Evolutionary conservation across 2,888 invertebrate species (phyloP).

Genomic region (Tetramorium bicarinatum): DNA sequence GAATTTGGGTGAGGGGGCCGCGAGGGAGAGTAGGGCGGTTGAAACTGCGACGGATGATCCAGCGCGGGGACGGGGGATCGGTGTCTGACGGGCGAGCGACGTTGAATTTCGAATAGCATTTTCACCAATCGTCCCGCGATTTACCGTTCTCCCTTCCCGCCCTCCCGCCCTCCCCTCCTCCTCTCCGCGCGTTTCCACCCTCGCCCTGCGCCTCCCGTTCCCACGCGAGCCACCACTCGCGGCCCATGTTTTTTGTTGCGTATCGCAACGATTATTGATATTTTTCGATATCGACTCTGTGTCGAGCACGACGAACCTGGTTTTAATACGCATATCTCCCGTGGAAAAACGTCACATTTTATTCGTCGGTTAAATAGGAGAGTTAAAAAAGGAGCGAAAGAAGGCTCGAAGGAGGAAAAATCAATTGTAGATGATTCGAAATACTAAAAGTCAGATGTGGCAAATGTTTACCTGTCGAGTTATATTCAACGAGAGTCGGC

Average conservation of each 20-base stretch:
- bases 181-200: background rate
- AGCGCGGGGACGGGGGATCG: conserved; percentile 53
- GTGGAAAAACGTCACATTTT: conserved; percentile 45
- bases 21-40: conserved; percentile 5
- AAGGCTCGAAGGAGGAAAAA: background rate
- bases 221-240: conserved; percentile 51
- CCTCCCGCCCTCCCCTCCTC: conserved; percentile 1
- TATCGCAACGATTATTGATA: conserved; percentile 74
- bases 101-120: conserved; percentile 79
- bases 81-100: conserved; percentile 77
- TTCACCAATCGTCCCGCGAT: conserved; percentile 77
- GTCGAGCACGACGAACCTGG: conserved; percentile 60
- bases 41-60: conserved; percentile 53
- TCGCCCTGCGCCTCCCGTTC: conserved; percentile 7
- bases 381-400: background rate
- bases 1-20: conserved; percentile 42
- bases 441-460: conserved; percentile 1
- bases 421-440: background rate
- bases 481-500: background rate
- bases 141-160: conserved; percentile 62
- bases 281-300: conserved; percentile 72
- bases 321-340: conserved; percentile 60
- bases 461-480: background rate
- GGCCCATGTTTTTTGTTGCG: conserved; percentile 66
- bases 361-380: conserved; percentile 31